These are phyloP conservation scores for Centropyge bicolor DNA, from an alignment of 2,797 vertebrate genomes.

Conservation along the genomic window DNA sequence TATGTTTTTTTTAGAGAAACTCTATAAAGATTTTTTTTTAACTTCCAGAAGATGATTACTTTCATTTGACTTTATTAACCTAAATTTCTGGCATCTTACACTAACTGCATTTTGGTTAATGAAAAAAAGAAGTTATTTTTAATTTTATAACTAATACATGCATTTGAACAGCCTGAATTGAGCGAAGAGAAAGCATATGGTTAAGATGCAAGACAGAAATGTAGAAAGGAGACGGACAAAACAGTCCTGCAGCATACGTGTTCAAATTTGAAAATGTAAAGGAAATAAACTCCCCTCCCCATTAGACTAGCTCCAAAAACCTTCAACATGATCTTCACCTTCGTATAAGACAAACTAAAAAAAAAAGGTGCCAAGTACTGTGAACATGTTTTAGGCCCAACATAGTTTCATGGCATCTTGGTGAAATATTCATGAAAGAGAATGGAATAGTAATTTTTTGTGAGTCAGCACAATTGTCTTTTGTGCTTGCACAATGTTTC, in stretches of 20 bases:
- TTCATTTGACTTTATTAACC: background rate
- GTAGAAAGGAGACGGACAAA: background rate
- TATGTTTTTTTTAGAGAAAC: slow-evolving; percentile 19
- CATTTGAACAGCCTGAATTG: background rate
- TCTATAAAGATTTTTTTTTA: slow-evolving; percentile 5
- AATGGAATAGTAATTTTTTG: too few species aligned
- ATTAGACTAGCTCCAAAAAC: background rate
- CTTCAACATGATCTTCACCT: background rate
- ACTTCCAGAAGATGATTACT: slow-evolving; percentile 1
- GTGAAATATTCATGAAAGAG: too few species aligned
- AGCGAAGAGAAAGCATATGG: background rate
- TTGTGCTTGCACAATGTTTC: too few species aligned
- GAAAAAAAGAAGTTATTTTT: too few species aligned
- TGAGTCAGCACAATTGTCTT: too few species aligned
- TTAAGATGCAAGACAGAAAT: background rate
- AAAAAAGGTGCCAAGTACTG: background rate
- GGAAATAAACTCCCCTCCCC: background rate
- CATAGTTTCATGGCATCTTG: too few species aligned
- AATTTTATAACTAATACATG: too few species aligned
- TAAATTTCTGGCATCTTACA: background rate
- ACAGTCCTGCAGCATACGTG: background rate
- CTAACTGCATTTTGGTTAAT: background rate
- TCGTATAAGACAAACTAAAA: background rate
- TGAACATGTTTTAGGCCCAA: background rate
- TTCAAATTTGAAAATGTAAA: background rate